Evolutionary conservation across 1,140 invertebrate genomes (phyloP), one percentile per base, ranked within the genome.

Genomic region (Chironomus striatipennis): DNA sequence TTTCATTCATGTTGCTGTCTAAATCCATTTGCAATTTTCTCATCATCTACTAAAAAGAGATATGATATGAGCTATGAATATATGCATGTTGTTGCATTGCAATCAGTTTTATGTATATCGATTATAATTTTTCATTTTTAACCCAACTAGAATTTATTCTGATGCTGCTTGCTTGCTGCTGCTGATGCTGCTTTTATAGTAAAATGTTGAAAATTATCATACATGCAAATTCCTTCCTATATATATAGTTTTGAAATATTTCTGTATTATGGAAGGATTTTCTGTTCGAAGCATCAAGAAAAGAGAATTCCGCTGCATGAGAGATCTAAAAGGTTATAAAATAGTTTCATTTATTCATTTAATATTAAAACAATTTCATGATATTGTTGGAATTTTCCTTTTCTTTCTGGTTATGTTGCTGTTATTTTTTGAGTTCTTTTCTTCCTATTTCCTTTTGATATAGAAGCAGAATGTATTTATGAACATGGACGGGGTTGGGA

Each of bases 301-400:
- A 34, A 5, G 24, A 34, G 24, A 34, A 34, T 34, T 34, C 24
- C 24, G 24, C 24, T 34, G 24, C 24, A 34, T 34, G 24, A 34
- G 24, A 34, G 24, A 34, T 34, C 24, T 34, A 34, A 34, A 34
- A 34, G 24, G 47, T n/a, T 57, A 57, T 57, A 17, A 21, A 70
- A 70, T 70, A 70, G 65, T 70, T 70, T n/a, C 65, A 70, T 70
- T 34, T 34, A 34, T 34, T 70, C 65, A 70, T 70, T 70, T 70
- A 70, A 70, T 70, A 70, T 70, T 70, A 70, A 70, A 70, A 70
- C 20, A 70, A 70, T 70, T 20, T 70, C 20, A 21, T 70, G 65
- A 21, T 20, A 70, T 70, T 70, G 17, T 20, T 3, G 17, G 12
- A 57, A 57, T 57, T 57, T 57, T 57, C 47, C 47, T 57, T 57